Percentiles rank a stretch among this genome's conserved stretches.
These are phyloP conservation scores for Drosophila seguyi DNA, from an alignment of 1,140 invertebrate genomes.

Conservation along the genomic window DNA sequence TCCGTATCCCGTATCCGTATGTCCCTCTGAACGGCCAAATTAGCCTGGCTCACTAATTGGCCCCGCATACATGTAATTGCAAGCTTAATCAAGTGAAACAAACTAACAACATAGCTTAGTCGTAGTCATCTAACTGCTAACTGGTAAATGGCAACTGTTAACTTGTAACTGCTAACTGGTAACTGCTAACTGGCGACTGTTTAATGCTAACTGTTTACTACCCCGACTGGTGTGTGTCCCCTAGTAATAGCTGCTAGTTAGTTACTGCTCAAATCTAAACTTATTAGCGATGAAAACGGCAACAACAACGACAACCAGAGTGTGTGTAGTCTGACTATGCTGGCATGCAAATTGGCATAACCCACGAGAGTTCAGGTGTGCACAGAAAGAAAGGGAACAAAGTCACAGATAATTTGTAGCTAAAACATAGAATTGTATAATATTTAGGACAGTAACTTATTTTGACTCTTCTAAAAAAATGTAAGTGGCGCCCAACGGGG, in stretches of 20 bases:
- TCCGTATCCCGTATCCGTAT: background rate
- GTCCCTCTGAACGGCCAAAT: slow-evolving; percentile 41
- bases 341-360: slow-evolving; percentile 74
- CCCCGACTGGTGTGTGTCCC: slow-evolving; percentile 8
- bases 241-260: slow-evolving; percentile 41
- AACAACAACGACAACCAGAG: background rate
- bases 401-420: background rate
- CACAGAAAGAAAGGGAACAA: slow-evolving; percentile 3
- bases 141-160: slow-evolving; percentile 38
- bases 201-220: slow-evolving; percentile 10
- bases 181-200: slow-evolving; percentile 33
- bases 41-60: slow-evolving; percentile 56
- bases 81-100: slow-evolving; percentile 58
- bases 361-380: slow-evolving; percentile 12
- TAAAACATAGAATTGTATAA: no score
- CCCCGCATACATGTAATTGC: slow-evolving; percentile 65
- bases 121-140: slow-evolving; percentile 37
- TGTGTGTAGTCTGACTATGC: slow-evolving; percentile 25
- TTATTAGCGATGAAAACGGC: slow-evolving; percentile 29
- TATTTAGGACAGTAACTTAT: background rate
- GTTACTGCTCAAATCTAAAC: slow-evolving; percentile 39
- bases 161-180: slow-evolving; percentile 23
- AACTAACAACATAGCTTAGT: slow-evolving; percentile 59
- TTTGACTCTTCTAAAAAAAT: background rate
- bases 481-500: no score